These are phyloP conservation scores for Axis porcinus DNA, from an alignment of 2,113 vertebrate genomes.

Conservation along the genomic window DNA sequence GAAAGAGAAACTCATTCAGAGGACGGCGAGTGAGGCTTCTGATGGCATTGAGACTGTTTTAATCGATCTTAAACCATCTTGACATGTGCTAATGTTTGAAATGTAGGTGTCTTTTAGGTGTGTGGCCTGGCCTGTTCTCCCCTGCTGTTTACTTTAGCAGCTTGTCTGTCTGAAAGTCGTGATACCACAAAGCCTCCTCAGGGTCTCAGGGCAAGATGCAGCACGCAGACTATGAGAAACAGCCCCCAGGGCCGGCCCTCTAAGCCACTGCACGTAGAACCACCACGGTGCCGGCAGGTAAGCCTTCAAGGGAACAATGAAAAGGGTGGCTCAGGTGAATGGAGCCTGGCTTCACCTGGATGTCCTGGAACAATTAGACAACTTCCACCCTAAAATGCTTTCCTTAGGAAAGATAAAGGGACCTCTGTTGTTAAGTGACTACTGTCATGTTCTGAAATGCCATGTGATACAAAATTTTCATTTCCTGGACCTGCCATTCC, in stretches of 20 bases:
- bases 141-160: constrained; percentile 82
- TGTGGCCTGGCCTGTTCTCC: constrained; percentile 79
- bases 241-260: constrained; percentile 61
- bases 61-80: constrained; percentile 80
- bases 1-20: constrained; percentile 49
- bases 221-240: constrained; percentile 73
- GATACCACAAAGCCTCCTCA: constrained; percentile 74
- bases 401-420: constrained; percentile 48
- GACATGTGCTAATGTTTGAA: constrained; percentile 80
- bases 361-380: constrained; percentile 72
- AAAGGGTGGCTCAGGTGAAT: background rate
- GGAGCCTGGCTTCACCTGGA: constrained; percentile 28
- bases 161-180: constrained; percentile 81
- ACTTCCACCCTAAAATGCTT: constrained; percentile 48
- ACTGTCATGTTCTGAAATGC: constrained; percentile 41
- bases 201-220: constrained; percentile 76
- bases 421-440: constrained; percentile 62
- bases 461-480: constrained; percentile 36
- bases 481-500: constrained; percentile 29
- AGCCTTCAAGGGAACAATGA: constrained; percentile 34
- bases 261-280: constrained; percentile 71
- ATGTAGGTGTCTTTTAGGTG: constrained; percentile 82
- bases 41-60: constrained; percentile 72
- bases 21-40: constrained; percentile 51
- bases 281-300: constrained; percentile 48